phyloP scores from a whole-genome alignment of 2,113 vertebrate genomes.

The Patagioenas fasciata region DNA sequence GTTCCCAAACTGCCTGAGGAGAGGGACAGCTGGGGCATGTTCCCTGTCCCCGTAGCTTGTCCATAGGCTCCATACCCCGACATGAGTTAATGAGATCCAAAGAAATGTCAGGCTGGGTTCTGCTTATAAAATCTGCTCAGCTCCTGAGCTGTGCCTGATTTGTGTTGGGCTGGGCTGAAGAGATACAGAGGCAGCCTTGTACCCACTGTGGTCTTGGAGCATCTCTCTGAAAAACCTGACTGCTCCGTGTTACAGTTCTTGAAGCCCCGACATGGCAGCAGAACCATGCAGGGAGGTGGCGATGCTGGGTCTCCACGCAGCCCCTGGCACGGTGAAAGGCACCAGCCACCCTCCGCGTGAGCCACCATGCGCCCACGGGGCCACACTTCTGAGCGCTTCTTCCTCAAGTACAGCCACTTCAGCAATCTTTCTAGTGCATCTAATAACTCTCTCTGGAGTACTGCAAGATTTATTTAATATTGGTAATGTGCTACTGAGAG shows the following conservation, averaged over 20 bases:
- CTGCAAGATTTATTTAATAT: neutral
- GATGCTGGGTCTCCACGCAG: neutral
- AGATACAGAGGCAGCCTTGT: neutral
- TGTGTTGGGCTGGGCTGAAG: neutral
- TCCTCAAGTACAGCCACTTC: neutral
- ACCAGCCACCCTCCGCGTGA: neutral
- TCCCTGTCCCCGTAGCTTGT: neutral
- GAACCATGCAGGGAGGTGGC: rapidly evolving
- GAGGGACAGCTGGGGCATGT: neutral
- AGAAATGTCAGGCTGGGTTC: neutral
- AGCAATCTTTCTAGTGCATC: neutral
- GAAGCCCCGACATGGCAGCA: neutral
- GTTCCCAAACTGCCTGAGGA: neutral
- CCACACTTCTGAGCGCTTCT: neutral
- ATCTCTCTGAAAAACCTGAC: neutral
- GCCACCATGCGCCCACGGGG: rapidly evolving
- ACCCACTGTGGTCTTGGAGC: neutral
- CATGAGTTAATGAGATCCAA: neutral
- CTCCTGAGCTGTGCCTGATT: neutral
- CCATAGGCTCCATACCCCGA: neutral
- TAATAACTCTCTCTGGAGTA: neutral
- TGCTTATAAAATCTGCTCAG: neutral
- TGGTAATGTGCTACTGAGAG: neutral
- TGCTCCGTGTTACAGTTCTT: neutral
- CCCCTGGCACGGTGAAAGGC: neutral